Conservation (phyloP, 2,888 invertebrate species). For the Apodemia duryi region DNA sequence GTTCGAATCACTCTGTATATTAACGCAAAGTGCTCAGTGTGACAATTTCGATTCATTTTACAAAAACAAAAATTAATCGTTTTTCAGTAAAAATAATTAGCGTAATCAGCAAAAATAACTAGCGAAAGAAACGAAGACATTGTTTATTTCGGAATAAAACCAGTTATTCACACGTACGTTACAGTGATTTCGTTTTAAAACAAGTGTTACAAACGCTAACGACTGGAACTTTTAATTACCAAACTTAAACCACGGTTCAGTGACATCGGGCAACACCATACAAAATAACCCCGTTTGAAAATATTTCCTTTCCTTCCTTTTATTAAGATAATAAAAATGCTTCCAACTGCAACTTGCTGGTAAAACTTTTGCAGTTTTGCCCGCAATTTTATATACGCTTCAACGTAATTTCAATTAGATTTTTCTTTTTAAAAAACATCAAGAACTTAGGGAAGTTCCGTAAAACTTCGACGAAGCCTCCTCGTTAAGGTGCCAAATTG, state of each 20-base stretch:
- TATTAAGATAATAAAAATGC: constrained; percentile 52
- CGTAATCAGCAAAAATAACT: not conserved
- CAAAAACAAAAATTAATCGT: no score
- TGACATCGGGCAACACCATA: constrained; percentile 44
- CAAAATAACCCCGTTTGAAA: constrained; percentile 36
- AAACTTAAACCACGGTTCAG: constrained; percentile 42
- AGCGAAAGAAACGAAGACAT: not conserved
- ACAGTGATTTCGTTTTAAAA: constrained; percentile 43
- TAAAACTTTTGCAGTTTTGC: constrained; percentile 38
- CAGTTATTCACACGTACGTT: constrained; percentile 26
- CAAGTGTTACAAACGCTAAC: constrained; percentile 37
- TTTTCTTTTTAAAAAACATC: constrained; percentile 21
- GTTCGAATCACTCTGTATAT: no score
- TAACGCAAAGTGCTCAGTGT: no score
- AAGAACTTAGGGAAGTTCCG: constrained; percentile 20
- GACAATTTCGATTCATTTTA: no score
- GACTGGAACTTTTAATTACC: constrained; percentile 63
- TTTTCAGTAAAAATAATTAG: not conserved
- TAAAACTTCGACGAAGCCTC: constrained; percentile 17
- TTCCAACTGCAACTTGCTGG: constrained; percentile 39
- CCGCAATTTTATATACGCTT: constrained; percentile 27
- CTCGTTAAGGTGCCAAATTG: constrained; percentile 31
- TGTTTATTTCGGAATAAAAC: not conserved
- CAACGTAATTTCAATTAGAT: constrained; percentile 25
- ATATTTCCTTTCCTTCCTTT: constrained; percentile 33